These are phyloP conservation scores for Ophion slaviceki DNA, from an alignment of 2,888 invertebrate species.

Conservation along the genomic window DNA sequence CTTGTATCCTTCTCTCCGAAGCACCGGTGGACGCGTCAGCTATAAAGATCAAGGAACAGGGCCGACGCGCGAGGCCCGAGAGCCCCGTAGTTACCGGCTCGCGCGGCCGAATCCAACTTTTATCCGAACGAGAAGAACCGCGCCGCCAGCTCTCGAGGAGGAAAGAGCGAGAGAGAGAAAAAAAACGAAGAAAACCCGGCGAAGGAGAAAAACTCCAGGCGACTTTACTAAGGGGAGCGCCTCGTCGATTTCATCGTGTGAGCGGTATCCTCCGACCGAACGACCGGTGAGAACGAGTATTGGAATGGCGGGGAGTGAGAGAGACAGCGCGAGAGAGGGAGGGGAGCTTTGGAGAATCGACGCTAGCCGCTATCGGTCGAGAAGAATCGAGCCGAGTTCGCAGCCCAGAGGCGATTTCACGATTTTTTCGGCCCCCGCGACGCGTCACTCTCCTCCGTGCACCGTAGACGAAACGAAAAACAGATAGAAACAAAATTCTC, in stretches of 20 bases:
- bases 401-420: constrained; percentile 24
- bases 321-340: not conserved
- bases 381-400: constrained; percentile 16
- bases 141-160: not conserved
- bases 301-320: constrained; percentile 15
- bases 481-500: not conserved
- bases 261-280: constrained; percentile 38
- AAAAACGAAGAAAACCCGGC: constrained; percentile 2
- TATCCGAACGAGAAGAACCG: not conserved
- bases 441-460: constrained; percentile 1
- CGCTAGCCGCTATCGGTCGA: constrained; percentile 32
- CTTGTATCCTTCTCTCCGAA: not conserved
- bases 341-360: constrained; percentile 1
- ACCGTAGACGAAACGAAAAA: not conserved
- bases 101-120: not conserved
- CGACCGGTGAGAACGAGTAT: constrained; percentile 37
- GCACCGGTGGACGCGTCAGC: constrained; percentile 52
- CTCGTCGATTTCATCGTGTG: constrained; percentile 22
- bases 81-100: constrained; percentile 12
- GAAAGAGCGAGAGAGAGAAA: not conserved
- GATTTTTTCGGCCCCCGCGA: not conserved
- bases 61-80: constrained; percentile 26
- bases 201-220: constrained; percentile 19
- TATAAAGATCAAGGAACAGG: constrained; percentile 51
- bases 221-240: constrained; percentile 12